Percentiles rank a stretch among this genome's conserved stretches.
Conservation (phyloP, 2,888 invertebrate species). For the Dicycla oo region DNA sequence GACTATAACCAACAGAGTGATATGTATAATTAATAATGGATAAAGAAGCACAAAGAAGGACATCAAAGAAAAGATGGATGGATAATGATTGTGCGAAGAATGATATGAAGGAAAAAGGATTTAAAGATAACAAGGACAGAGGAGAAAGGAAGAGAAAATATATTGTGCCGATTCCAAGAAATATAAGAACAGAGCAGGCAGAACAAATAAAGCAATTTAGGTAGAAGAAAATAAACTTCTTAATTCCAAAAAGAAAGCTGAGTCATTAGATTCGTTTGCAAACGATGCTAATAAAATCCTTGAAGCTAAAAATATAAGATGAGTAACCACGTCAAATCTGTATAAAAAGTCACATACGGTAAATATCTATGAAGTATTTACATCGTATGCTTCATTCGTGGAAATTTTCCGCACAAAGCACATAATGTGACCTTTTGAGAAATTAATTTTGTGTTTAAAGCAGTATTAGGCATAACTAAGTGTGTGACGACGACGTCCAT, state of each 20-base stretch:
- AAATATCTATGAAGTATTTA: constrained; percentile 21
- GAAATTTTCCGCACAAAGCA: constrained; percentile 64
- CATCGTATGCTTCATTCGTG: constrained; percentile 24
- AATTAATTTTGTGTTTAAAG: constrained; percentile 68
- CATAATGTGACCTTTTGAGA: constrained; percentile 67
- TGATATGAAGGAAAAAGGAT: neutral
- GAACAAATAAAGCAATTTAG: neutral
- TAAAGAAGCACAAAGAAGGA: neutral
- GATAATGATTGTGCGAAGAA: neutral
- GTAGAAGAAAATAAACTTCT: neutral
- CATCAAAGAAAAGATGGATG: neutral
- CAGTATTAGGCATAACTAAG: constrained; percentile 63
- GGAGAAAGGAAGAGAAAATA: neutral
- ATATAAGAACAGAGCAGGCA: neutral
- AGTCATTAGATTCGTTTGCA: neutral
- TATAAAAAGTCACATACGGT: constrained; percentile 16
- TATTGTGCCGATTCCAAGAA: neutral
- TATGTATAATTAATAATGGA: neutral
- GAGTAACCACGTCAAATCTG: constrained; percentile 1
- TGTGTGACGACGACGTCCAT: constrained; percentile 53
- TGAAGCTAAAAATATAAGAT: constrained; percentile 9
- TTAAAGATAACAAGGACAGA: neutral
- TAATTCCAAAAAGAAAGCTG: neutral
- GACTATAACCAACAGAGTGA: neutral
- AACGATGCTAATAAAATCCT: constrained; percentile 2